phyloP scores from a whole-genome alignment of 2,797 vertebrate species.

The Picus viridis region DNA sequence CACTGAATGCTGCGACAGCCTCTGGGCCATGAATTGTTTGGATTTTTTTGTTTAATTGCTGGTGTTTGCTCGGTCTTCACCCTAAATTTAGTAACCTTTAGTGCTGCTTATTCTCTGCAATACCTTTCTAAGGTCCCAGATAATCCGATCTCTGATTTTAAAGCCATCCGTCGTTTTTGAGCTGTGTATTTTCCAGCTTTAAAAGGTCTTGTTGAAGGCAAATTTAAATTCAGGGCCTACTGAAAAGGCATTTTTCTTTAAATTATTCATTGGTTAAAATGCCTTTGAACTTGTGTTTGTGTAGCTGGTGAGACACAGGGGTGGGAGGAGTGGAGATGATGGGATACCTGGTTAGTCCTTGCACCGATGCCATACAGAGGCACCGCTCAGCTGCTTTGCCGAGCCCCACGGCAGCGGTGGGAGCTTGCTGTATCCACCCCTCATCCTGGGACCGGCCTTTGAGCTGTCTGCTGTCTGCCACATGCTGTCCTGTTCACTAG shows the following conservation, averaged over 20 bases:
- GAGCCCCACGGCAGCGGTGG: neutral
- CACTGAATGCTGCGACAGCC: neutral
- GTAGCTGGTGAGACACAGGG: neutral
- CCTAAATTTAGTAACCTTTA: conserved; percentile 38
- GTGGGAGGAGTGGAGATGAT: neutral
- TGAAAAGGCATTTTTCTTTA: conserved; percentile 57
- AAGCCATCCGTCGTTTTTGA: conserved; percentile 58
- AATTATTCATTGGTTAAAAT: conserved; percentile 59
- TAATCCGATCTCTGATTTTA: conserved; percentile 53
- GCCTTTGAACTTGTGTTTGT: conserved; percentile 56
- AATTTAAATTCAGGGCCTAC: conserved; percentile 55
- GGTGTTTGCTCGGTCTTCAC: conserved; percentile 16
- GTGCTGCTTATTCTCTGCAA: conserved; percentile 31
- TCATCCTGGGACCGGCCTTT: neutral
- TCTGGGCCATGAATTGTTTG: neutral
- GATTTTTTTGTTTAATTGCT: conserved; percentile 57
- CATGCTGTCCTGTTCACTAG: conserved; percentile 33
- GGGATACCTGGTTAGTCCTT: neutral
- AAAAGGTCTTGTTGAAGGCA: conserved; percentile 42
- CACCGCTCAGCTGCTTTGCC: neutral
- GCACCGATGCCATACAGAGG: rapidly evolving
- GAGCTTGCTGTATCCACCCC: neutral
- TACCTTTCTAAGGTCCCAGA: conserved; percentile 43
- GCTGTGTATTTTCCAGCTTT: conserved; percentile 43
- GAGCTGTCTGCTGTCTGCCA: neutral